A percentile compares a stretch with the other conserved stretches of the same genome.
Evolutionary conservation across 2,888 invertebrate genomes (phyloP).

Genomic region (Dynastes tityus): DNA sequence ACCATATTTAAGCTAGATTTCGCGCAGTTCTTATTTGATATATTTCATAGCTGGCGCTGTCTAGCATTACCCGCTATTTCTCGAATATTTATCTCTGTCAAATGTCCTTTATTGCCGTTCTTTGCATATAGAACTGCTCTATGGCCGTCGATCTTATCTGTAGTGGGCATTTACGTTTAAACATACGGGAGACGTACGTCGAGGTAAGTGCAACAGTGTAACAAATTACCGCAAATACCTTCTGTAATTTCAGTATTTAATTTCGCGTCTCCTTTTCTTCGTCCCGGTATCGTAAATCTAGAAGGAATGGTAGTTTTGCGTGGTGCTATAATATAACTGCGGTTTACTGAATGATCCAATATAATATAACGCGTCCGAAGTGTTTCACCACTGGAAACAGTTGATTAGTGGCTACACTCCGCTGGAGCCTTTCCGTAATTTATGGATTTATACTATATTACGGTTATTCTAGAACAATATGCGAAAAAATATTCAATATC

Average conservation of each 20-base stretch:
- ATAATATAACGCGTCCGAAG: constrained; percentile 16
- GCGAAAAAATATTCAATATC: not conserved
- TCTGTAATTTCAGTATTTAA: constrained; percentile 40
- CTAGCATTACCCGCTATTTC: constrained; percentile 2
- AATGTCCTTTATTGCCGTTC: constrained; percentile 16
- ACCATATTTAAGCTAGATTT: not conserved
- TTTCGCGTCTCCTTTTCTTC: constrained; percentile 28
- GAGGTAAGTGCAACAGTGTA: constrained; percentile 19
- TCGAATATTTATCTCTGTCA: constrained; percentile 28
- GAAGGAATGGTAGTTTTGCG: constrained; percentile 15
- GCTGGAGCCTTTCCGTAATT: not conserved
- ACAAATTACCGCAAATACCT: constrained; percentile 34
- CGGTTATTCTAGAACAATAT: not conserved
- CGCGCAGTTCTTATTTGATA: not conserved
- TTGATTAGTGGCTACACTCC: not conserved
- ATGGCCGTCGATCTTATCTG: constrained; percentile 5
- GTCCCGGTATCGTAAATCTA: constrained; percentile 22
- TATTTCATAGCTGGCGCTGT: not conserved
- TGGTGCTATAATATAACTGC: constrained; percentile 21
- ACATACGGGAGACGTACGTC: not conserved
- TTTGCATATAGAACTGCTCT: constrained; percentile 3
- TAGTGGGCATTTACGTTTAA: not conserved
- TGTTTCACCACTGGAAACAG: not conserved
- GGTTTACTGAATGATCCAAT: constrained; percentile 19
- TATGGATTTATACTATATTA: not conserved